Base-by-base conservation (phyloP, 2,797 vertebrate genomes). In the Pelochelys cantorii region DNA sequence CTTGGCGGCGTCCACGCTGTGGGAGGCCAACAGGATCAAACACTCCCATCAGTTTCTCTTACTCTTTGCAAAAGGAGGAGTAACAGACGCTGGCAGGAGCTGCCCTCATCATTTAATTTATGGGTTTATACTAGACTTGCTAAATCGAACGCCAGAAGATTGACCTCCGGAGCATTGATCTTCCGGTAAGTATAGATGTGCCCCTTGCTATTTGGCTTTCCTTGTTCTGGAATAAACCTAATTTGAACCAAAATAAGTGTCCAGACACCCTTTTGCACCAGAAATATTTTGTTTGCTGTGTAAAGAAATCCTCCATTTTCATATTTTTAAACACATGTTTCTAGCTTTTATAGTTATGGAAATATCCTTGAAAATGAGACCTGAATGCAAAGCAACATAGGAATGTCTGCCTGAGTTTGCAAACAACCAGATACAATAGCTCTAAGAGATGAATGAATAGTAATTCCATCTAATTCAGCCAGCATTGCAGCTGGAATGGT, bases 291-390 rank as follows among this genome's bases (percentile, higher is more conserved):
- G 18, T 17, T 71, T 71, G 34, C 34, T 68, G 9, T 34, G 18
- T 34, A 71, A 71, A 22, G n/a, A 71, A 71, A 17, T 20, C 68
- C 20, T 11, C n/a, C 34, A 17, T 71, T 71, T 71, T 71, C 18
- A 37, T 62, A 27, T 48, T 48, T 54, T 54, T 29, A 62, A 29
- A 29, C 20, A 12, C 55, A 60, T 15, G 27, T 62, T 31, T 87
- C 86, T 5, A 34, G 55, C 3, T 34, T 25, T 92, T 91, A 86
- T 65, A 10, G 9, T 87, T 87, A 57, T 81, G 65, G 71, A 23
- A 89, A 74, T 75, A 85, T 86, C 83, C 90, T 85, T 83, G 37
- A 94, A 93, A 95, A 85, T 91, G 52, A 4, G 18, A 89, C 93
- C 87, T 90, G 83, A 88, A 9, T 68, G 56, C 42, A 80, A 93